Base-by-base conservation (phyloP, 2,797 vertebrate species). In the Phataginus tetradactyla region DNA sequence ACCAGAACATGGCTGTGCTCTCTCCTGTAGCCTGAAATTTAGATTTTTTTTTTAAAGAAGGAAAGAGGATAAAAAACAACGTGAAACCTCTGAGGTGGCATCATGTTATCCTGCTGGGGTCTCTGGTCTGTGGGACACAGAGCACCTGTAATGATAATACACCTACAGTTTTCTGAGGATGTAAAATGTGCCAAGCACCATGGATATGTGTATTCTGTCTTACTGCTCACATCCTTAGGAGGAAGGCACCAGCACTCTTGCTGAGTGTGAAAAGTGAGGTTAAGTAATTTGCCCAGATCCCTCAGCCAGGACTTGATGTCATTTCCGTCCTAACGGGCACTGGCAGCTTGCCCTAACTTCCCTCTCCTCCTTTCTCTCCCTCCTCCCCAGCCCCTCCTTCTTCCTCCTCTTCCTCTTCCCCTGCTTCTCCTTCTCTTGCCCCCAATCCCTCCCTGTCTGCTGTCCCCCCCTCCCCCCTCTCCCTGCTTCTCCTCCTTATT, bases 11-110 rank as follows among this genome's bases (percentile, higher is more conserved):
- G 68, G 18, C 57, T 86, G 12, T 57, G 7, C 3, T 78, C 18
- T 96, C 45, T 51, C 59, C 42, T 87, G 34, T 13, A 71, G 25
- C 69, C 18, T 37, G 32, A 91, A 78, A 37, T 85, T 57, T 34
- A 66, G 64, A 10, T 34, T 66, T n/a, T 15, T n/a, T 66, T 81
- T 88, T 92, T 68, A 92, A 34, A 45, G 74, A 87, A 80, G 39
- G 29, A 92, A 69, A 85, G 49, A 88, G 4, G 34, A 59, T 75
- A 51, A 75, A 96, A 74, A 93, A 66, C 63, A 77, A 84, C 21
- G n/a, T 57, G 37, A 63, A 74, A 39, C 20, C 7, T 81, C 42
- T 91, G 78, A 68, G 51, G 45, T 69, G 18, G 14, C 81, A 17
- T 49, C 39, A 15, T 59, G 21, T 32, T 53, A 29, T 64, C 14